Evolutionary conservation across 2,888 invertebrate species (phyloP).

Genomic region (Catotricha subobsoleta): DNA sequence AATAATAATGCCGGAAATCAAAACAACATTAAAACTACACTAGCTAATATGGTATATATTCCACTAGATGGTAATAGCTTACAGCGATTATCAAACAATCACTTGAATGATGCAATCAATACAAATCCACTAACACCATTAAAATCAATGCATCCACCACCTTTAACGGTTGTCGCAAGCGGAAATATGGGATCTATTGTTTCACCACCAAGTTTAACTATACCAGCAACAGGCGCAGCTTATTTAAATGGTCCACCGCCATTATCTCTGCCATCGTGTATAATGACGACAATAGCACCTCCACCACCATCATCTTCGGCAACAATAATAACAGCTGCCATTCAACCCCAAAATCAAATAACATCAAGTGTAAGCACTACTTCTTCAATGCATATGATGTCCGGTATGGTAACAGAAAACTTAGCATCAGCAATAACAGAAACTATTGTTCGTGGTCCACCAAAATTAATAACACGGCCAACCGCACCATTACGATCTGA

Average conservation of each 20-base stretch:
- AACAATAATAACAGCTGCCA: too few species aligned
- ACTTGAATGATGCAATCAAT: not conserved
- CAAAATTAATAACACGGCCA: constrained; percentile 31
- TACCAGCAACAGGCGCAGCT: not conserved
- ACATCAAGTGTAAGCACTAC: not conserved
- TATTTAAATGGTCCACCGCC: constrained; percentile 4
- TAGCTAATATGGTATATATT: constrained; percentile 4
- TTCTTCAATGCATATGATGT: constrained; percentile 26
- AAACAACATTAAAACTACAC: too few species aligned
- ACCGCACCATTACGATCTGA: constrained; percentile 29
- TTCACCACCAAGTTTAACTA: not conserved
- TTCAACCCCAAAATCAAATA: too few species aligned
- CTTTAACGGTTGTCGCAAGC: not conserved
- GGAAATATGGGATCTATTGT: not conserved
- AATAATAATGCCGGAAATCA: constrained; percentile 10
- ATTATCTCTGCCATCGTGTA: not conserved
- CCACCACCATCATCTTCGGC: too few species aligned
- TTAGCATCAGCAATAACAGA: constrained; percentile 22
- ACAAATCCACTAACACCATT: constrained; percentile 6
- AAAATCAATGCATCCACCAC: constrained; percentile 1
- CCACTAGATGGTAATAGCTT: not conserved
- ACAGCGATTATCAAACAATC: not conserved
- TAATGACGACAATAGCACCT: too few species aligned
- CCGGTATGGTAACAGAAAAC: constrained; percentile 21
- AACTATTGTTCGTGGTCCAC: constrained; percentile 23